Base-by-base conservation (phyloP, 2,113 vertebrate species). In the Typhlomys cinereus region DNA sequence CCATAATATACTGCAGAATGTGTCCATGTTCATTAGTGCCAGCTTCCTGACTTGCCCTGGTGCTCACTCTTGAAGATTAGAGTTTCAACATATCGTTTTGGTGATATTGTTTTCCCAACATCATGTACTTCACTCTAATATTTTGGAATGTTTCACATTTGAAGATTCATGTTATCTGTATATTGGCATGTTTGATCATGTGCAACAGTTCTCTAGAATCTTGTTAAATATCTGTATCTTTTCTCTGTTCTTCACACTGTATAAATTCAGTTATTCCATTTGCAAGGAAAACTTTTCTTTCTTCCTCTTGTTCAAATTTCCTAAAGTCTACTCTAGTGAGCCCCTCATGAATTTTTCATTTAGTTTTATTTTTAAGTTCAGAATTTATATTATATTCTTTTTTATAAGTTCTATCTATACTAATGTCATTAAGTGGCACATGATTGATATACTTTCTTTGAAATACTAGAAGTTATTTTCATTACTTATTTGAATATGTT, bases 311-410 rank as follows among this genome's bases (percentile, higher is more conserved):
- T 25, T 76, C 50, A 70, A n/a, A n/a, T n/a, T n/a, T n/a, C n/a
- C n/a, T n/a, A n/a, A n/a, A 48, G 29, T 70, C 52, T 54, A 8
- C 14, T 67, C 29, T 34, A 82, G 23, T 79, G 7, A 67, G 23
- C 17, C 5, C 5, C n/a, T 82, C 11, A 61, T 82, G 29, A 50
- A 61, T 61, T 69, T 81, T 69, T 59, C 29, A 75, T 39, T 39
- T 81, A 34, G 15, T 75, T 67, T 74, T 34, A 67, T 82, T 61
- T n/a, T n/a, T n/a, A n/a, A n/a, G n/a, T n/a, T 90, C 57, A 93
- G 66, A 69, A 67, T 94, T 67, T 80, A 17, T 59, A 57, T 44
- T 81, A n/a, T n/a, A n/a, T n/a, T n/a, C n/a, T n/a, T n/a, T n/a
- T n/a, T n/a, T n/a, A n/a, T n/a, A n/a, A n/a, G 39, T 25, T 74